phyloP scores from a whole-genome alignment of 2,797 vertebrate species.

The Scarus forsteni region DNA sequence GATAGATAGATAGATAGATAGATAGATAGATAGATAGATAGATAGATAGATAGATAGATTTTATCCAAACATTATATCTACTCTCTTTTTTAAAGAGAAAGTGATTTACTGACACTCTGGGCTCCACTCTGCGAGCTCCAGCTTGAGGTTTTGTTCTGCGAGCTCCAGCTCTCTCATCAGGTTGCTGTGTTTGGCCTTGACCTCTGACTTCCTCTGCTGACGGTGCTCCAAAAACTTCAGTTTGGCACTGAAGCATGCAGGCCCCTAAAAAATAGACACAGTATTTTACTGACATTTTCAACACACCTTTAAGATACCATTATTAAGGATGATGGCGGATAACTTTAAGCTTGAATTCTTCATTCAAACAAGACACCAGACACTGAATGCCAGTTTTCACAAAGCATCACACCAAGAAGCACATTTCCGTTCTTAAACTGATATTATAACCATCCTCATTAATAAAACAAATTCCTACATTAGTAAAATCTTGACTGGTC shows the following conservation, averaged over 20 bases:
- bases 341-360: too few relatives aligned
- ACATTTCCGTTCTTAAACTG: too few relatives aligned
- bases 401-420: too few relatives aligned
- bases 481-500: background rate
- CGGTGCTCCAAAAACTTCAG: constrained; percentile 92
- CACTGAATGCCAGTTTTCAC: background rate
- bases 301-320: background rate
- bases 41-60: too few relatives aligned
- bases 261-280: constrained; percentile 77
- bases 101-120: constrained; percentile 88
- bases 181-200: constrained; percentile 89
- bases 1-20: too few relatives aligned
- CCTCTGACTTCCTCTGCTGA: constrained; percentile 91
- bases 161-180: constrained; percentile 92
- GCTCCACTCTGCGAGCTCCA: constrained; percentile 91
- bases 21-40: too few relatives aligned
- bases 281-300: constrained; percentile 16
- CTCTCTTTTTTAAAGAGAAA: too few relatives aligned
- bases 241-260: constrained; percentile 91
- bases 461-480: background rate
- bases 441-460: too few relatives aligned
- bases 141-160: constrained; percentile 90
- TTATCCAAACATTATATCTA: too few relatives aligned
- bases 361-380: background rate
- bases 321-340: too few relatives aligned